Conservation (phyloP, 1,140 invertebrate genomes). For the Triops longicaudatus region DNA sequence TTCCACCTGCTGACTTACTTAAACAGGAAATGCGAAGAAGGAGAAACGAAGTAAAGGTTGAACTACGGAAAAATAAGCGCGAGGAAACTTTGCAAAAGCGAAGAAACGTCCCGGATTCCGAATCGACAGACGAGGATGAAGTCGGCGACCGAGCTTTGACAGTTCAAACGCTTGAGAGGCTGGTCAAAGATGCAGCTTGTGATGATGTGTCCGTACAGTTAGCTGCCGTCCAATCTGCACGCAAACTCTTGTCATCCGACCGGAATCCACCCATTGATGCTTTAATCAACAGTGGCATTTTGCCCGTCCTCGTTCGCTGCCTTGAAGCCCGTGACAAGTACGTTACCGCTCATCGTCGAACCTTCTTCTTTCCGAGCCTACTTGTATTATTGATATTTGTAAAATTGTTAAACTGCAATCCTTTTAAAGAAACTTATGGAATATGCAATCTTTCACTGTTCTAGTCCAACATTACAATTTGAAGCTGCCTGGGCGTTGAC, state of each 20-base stretch:
- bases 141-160: constrained; percentile 51
- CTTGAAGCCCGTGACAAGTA: constrained; percentile 69
- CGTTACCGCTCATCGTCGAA: no score
- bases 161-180: constrained; percentile 53
- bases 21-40: constrained; percentile 87
- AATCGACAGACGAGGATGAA: constrained; percentile 50
- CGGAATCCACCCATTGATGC: constrained; percentile 98
- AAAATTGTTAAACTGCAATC: background rate
- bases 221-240: constrained; percentile 70
- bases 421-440: background rate
- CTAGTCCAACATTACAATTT: constrained; percentile 86
- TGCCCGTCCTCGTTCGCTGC: constrained; percentile 87
- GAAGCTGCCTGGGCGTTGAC: constrained; percentile 99
- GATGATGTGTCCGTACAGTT: constrained; percentile 63
- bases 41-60: constrained; percentile 89
- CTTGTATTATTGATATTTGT: no score
- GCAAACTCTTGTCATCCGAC: constrained; percentile 93
- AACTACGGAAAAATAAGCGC: constrained; percentile 91
- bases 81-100: constrained; percentile 92
- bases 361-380: no score
- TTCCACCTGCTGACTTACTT: constrained; percentile 32
- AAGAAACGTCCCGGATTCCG: constrained; percentile 78
- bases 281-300: constrained; percentile 83
- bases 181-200: constrained; percentile 62
- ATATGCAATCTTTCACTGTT: background rate